These are phyloP conservation scores for Epistrophella euchroma DNA, from an alignment of 2,888 invertebrate genomes.

Conservation along the genomic window DNA sequence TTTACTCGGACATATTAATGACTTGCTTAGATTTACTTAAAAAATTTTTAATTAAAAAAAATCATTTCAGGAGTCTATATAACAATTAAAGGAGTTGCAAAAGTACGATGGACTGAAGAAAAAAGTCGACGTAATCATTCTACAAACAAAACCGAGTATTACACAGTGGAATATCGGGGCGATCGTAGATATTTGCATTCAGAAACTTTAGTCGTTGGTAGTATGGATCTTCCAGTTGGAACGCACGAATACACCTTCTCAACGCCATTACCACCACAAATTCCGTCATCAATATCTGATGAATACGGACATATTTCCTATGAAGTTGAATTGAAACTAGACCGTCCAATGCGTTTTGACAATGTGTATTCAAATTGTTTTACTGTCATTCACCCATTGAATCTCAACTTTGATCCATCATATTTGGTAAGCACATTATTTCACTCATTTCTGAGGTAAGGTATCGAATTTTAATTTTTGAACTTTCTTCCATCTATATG, in stretches of 20 bases:
- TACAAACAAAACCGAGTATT: conserved; percentile 55
- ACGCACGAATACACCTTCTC: conserved; percentile 77
- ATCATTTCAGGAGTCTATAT: conserved; percentile 75
- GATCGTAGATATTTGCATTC: conserved; percentile 75
- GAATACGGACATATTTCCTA: conserved; percentile 59
- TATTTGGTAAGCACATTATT: conserved; percentile 31
- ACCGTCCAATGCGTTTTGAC: conserved; percentile 53
- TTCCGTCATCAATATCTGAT: conserved; percentile 76
- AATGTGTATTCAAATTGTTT: conserved; percentile 50
- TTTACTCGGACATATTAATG: too few species aligned
- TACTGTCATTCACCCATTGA: conserved; percentile 56
- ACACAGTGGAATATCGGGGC: conserved; percentile 63
- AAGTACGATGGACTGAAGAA: conserved; percentile 77
- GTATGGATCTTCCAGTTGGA: conserved; percentile 72
- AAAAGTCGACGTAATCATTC: conserved; percentile 59
- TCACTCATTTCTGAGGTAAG: background rate
- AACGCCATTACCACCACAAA: conserved; percentile 76
- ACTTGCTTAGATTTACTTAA: too few species aligned
- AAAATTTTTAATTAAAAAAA: too few species aligned
- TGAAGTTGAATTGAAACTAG: conserved; percentile 61
- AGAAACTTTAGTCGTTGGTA: conserved; percentile 58
- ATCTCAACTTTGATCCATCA: conserved; percentile 57
- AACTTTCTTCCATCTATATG: background rate
- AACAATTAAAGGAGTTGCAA: conserved; percentile 76
- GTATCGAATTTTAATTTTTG: background rate